A percentile compares a stretch with the other conserved stretches of the same genome.
Conservation (phyloP, 2,888 invertebrate genomes). For the Cetonia aurata region DNA sequence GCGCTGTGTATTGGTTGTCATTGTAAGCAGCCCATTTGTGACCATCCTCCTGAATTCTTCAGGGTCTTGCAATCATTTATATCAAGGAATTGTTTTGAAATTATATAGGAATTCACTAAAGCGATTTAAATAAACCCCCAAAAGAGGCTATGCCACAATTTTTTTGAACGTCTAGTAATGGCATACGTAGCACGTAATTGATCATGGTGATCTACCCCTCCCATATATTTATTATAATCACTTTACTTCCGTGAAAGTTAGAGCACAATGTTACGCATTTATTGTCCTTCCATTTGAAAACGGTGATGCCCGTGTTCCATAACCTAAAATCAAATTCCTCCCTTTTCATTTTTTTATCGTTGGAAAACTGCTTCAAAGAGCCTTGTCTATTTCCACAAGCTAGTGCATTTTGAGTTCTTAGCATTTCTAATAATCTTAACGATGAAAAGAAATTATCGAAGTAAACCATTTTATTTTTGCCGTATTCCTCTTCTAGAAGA, state of each 20-base stretch:
- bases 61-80: background rate
- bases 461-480: slow-evolving; percentile 3
- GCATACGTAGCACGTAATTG: background rate
- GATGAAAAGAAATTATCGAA: slow-evolving; percentile 10
- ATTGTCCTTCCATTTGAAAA: too few relatives aligned
- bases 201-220: slow-evolving; percentile 13
- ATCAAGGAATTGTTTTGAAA: background rate
- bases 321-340: background rate
- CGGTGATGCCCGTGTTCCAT: background rate
- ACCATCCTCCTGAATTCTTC: background rate
- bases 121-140: slow-evolving; percentile 3
- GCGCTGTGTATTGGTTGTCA: too few relatives aligned
- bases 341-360: background rate
- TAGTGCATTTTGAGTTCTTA: background rate
- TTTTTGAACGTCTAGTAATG: too few relatives aligned
- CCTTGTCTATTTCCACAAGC: background rate
- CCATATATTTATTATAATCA: background rate
- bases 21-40: background rate
- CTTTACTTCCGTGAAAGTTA: too few relatives aligned
- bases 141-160: too few relatives aligned
- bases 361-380: background rate
- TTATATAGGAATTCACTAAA: slow-evolving; percentile 12
- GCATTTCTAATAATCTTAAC: background rate
- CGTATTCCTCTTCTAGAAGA: background rate
- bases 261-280: too few relatives aligned